Percentiles rank a stretch among this genome's conserved stretches.
Evolutionary conservation across 2,113 vertebrate genomes (phyloP).

Genomic region (Pachycephala philippinensis): DNA sequence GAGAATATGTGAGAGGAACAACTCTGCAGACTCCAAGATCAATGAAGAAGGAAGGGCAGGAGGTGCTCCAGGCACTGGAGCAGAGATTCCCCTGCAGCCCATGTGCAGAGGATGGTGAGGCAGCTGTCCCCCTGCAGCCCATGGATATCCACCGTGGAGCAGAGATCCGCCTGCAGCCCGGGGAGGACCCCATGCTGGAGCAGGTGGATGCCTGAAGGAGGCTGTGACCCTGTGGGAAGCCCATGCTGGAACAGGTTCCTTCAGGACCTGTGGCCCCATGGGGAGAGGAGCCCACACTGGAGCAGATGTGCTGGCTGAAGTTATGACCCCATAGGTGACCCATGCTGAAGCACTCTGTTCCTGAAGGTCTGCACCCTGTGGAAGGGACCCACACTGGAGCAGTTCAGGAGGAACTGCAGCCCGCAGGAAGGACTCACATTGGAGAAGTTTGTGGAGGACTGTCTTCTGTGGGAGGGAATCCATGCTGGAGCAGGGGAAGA

Average conservation of each 20-base stretch:
- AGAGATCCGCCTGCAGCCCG: neutral
- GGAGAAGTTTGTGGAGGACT: neutral
- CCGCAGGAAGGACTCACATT: neutral
- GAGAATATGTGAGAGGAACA: neutral
- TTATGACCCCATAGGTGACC: neutral
- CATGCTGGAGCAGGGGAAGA: neutral
- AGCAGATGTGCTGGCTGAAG: neutral
- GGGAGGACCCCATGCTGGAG: neutral
- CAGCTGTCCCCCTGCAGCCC: neutral
- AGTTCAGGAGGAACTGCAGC: neutral
- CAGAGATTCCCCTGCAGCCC: neutral
- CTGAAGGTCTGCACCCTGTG: neutral
- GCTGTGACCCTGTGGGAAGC: neutral
- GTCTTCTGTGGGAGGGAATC: neutral
- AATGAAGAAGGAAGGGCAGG: neutral
- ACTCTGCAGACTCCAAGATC: neutral
- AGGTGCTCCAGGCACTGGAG: neutral
- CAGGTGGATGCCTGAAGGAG: neutral
- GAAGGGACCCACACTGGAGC: neutral
- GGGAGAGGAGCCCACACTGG: neutral
- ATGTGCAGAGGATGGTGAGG: neutral
- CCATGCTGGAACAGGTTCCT: neutral
- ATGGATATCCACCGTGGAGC: too few relatives aligned
- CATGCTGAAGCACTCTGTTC: neutral
- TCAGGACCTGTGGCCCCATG: neutral